Evolutionary conservation across 1,140 invertebrate genomes (phyloP).

Genomic region (Drosophila littoralis): DNA sequence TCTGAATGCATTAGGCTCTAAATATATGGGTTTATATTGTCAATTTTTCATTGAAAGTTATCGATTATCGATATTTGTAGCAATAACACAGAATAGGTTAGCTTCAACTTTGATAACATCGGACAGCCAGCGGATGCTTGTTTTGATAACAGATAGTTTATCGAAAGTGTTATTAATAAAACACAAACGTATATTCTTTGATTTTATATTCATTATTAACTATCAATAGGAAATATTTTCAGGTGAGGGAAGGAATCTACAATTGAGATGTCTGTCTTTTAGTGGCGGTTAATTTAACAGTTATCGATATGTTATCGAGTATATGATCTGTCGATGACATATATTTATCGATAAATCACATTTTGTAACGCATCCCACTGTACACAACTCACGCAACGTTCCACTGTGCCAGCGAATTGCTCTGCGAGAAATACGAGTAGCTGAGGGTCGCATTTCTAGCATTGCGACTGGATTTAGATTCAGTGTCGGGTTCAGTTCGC

Average conservation of each 20-base stretch:
- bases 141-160: neutral
- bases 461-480: constrained; percentile 36
- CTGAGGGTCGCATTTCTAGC: constrained; percentile 16
- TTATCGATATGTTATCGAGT: neutral
- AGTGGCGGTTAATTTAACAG: too few species aligned
- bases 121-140: neutral
- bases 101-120: neutral
- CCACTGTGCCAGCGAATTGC: constrained; percentile 9
- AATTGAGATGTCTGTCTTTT: too few species aligned
- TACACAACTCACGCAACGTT: neutral
- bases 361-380: too few species aligned
- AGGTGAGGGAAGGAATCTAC: too few species aligned
- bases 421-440: neutral
- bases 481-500: neutral
- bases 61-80: neutral
- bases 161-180: neutral
- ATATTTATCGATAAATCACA: neutral
- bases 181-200: neutral
- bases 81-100: too few species aligned
- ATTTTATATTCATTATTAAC: too few species aligned
- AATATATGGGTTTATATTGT: neutral
- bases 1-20: too few species aligned
- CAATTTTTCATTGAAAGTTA: neutral
- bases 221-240: too few species aligned
- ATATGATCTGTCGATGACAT: neutral